Conservation (phyloP, 2,113 vertebrate species). For the Nycticorax nycticorax region DNA sequence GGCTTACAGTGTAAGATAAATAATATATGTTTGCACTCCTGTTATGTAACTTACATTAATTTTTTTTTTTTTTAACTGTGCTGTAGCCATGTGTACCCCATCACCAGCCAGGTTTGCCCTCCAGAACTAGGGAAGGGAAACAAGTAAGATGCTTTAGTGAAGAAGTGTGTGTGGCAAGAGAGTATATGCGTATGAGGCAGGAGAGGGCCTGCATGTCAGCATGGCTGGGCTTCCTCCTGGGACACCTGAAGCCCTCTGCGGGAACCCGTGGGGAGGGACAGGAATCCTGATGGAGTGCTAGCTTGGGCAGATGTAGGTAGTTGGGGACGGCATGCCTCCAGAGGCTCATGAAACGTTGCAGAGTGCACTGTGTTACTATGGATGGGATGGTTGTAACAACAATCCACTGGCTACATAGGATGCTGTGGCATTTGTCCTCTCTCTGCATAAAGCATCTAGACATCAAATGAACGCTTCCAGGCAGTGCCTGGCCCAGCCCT, state of each 20-base stretch:
- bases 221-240: neutral
- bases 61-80: neutral
- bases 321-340: too few species aligned
- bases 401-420: rapidly evolving
- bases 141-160: neutral
- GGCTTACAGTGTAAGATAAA: neutral
- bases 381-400: neutral
- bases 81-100: rapidly evolving
- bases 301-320: neutral
- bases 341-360: rapidly evolving
- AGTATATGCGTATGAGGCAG: neutral
- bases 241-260: too few species aligned
- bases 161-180: rapidly evolving
- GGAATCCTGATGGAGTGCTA: neutral
- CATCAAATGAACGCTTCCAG: neutral
- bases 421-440: neutral
- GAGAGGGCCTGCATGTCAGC: neutral
- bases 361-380: neutral
- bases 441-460: neutral
- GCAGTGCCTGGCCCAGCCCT: neutral
- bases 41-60: rapidly evolving
- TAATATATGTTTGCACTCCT: neutral
- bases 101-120: neutral
- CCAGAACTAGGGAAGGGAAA: neutral
- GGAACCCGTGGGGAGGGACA: neutral